Evolutionary conservation across 1,140 invertebrate genomes (phyloP).

Genomic region (Magallana gigas): DNA sequence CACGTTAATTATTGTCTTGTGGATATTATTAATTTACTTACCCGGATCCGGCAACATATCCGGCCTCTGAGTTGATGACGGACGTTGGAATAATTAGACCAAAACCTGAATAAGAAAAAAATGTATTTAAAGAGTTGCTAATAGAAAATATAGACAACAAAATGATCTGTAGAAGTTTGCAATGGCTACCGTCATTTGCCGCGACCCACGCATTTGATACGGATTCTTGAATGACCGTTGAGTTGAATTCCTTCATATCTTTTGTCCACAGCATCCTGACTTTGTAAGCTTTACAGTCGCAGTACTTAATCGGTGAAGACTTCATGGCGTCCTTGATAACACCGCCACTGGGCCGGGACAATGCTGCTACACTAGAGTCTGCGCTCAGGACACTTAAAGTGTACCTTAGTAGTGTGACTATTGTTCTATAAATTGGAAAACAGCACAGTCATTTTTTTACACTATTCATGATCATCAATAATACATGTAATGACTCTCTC

Average conservation of each 20-base stretch:
- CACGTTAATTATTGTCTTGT: too few relatives aligned
- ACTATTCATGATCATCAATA: too few relatives aligned
- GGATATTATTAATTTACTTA: neutral
- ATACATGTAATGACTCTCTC: too few relatives aligned
- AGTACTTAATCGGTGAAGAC: neutral
- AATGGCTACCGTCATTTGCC: neutral
- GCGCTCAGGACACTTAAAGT: neutral
- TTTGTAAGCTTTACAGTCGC: neutral
- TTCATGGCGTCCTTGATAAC: neutral
- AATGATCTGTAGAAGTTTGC: neutral
- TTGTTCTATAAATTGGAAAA: neutral
- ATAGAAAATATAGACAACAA: too few relatives aligned
- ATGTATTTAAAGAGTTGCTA: too few relatives aligned
- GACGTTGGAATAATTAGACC: neutral
- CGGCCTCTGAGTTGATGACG: neutral
- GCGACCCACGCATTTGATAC: neutral
- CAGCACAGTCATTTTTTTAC: neutral
- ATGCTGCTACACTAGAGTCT: neutral
- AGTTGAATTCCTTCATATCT: neutral
- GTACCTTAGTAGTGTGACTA: neutral
- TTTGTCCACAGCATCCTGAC: constrained; percentile 3
- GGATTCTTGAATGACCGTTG: neutral
- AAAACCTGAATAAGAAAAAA: neutral
- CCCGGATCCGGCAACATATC: constrained; percentile 5
- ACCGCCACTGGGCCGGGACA: neutral